Evolutionary conservation across 2,113 vertebrate genomes (phyloP), one percentile per base, ranked within the genome.

Genomic region (Lepidothrix coronata): DNA sequence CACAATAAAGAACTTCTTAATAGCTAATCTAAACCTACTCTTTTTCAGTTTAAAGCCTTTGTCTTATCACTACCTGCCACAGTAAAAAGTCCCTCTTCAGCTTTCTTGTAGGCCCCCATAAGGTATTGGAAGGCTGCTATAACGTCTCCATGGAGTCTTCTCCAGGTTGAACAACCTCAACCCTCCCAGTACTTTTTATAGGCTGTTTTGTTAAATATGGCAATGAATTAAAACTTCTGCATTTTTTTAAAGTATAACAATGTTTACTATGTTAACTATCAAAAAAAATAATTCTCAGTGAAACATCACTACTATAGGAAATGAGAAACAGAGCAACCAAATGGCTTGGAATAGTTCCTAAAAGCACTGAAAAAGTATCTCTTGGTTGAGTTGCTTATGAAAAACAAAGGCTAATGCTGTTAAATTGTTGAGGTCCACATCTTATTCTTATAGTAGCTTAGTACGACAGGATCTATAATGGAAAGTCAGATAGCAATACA

Each of bases 131-230:
- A 71, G 24, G n/a, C 20, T 46, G 17, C 21, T 57, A 12, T 5
- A 63, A n/a, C 0, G 0, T 51, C 30, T 49, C 43, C 51, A 43
- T 5, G 11, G 20, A 30, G 13, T 27, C 31, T 57, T 43, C 17
- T 57, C 43, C 25, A 80, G 43, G 31, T 4, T 35, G 17, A 73
- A 43, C 9, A 88, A 28, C 25, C 31, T 37, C 27, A 51, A 8
- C 14, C 73, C 12, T 49, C 51, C 58, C 58, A 49, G 19, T 25
- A 59, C 37, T 72, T 95, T 80, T 72, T 8, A 80, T 25, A 72
- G 39, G 11, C 7, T 44, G 9, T 15, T 87, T 63, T 76, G 18
- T 54, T 54, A 72, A 91, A 72, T 49, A 67, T 1, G 8, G 7
- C 25, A 77, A 19, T 57, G 20, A 87, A 57, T 28, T 63, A 30